Evolutionary conservation across 2,113 vertebrate genomes (phyloP).

Genomic region (Ciconia stormi): DNA sequence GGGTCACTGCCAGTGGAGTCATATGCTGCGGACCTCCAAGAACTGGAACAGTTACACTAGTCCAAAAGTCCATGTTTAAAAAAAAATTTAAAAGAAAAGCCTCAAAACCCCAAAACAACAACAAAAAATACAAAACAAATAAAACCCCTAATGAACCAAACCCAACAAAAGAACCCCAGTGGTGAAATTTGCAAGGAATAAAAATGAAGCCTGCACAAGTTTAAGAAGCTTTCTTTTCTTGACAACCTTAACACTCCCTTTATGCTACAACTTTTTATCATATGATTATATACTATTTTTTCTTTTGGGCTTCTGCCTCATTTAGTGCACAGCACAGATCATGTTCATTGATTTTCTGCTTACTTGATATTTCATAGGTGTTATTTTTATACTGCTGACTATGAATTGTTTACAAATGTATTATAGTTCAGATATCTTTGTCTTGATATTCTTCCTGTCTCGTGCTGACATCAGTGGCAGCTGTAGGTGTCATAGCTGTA

Average conservation of each 20-base stretch:
- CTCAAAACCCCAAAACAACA: not conserved
- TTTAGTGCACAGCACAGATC: not conserved
- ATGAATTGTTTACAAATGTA: not conserved
- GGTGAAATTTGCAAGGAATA: not conserved
- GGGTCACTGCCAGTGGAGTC: not conserved
- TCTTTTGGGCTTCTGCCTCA: not conserved
- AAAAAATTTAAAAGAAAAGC: fast-evolving
- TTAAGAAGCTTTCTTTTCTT: not conserved
- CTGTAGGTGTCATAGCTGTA: not conserved
- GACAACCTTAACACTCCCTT: not conserved
- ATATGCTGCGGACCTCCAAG: not conserved
- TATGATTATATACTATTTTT: not conserved
- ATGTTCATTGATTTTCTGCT: not conserved
- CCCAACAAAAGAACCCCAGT: not conserved
- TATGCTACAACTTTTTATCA: not conserved
- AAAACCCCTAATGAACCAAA: not conserved
- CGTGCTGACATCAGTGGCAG: not conserved
- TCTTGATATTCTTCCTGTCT: not conserved
- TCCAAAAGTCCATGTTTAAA: not conserved
- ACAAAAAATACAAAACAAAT: not conserved
- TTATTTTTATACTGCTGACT: not conserved
- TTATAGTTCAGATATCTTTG: not conserved
- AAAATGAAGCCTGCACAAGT: not conserved
- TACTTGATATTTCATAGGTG: not conserved
- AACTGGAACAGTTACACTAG: not conserved